These are phyloP conservation scores for Fregetta grallaria DNA, from an alignment of 2,113 vertebrate species.

Conservation along the genomic window DNA sequence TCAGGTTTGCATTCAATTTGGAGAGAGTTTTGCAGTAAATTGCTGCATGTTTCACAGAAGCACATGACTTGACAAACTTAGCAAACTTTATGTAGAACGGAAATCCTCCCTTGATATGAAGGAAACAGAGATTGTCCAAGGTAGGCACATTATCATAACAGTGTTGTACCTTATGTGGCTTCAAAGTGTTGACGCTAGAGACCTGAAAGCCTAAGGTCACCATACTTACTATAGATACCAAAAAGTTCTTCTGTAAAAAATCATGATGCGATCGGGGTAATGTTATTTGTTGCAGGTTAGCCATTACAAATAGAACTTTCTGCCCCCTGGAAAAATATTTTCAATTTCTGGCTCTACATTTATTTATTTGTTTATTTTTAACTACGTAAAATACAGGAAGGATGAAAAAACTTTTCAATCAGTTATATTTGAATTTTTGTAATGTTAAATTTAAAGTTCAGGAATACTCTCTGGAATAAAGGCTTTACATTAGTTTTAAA, in stretches of 20 bases:
- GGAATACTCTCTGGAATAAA: neutral
- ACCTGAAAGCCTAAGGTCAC: neutral
- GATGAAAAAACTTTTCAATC: neutral
- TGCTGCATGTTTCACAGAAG: neutral
- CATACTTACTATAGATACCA: neutral
- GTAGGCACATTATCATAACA: neutral
- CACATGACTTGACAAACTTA: neutral
- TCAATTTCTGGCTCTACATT: neutral
- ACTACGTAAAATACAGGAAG: neutral
- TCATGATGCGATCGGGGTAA: fast-evolving
- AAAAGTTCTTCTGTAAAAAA: neutral
- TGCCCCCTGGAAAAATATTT: neutral
- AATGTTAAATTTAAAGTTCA: neutral
- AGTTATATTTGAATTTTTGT: neutral
- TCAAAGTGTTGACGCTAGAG: neutral
- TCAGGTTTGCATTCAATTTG: neutral
- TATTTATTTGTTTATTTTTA: neutral
- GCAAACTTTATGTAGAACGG: neutral
- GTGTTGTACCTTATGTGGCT: neutral
- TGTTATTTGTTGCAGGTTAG: neutral
- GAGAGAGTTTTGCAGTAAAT: neutral
- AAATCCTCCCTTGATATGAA: neutral
- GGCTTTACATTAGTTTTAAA: neutral
- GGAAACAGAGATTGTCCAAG: neutral
- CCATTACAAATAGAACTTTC: neutral